phyloP scores from a whole-genome alignment of 2,797 vertebrate species.

The Enteromius treurensis region DNA sequence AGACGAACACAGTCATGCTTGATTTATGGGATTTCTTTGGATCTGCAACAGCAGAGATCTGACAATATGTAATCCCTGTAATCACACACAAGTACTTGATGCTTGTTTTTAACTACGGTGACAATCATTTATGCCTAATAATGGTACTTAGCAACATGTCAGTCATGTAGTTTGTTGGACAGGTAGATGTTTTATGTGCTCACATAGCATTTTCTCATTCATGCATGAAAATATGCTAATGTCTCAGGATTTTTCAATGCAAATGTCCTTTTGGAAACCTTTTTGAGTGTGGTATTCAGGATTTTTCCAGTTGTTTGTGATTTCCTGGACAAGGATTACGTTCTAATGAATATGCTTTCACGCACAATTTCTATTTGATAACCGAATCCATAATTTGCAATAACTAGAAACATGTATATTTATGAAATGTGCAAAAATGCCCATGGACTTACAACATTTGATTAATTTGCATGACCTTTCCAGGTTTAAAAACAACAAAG shows the following conservation, averaged over 20 bases:
- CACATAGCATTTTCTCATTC: not conserved
- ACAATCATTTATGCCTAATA: not conserved
- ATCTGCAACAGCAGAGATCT: not conserved
- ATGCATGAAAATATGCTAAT: not conserved
- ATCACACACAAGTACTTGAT: not conserved
- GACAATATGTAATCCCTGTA: not conserved
- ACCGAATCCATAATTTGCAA: not conserved
- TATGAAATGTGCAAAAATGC: not conserved
- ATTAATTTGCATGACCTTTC: not conserved
- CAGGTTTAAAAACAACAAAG: not conserved
- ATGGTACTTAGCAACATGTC: not conserved
- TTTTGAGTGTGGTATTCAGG: not conserved
- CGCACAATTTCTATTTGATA: not conserved
- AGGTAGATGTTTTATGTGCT: not conserved
- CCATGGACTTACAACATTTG: not conserved
- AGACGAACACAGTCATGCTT: not conserved
- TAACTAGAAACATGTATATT: not conserved
- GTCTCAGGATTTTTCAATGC: not conserved
- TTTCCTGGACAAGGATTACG: not conserved
- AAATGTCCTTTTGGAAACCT: not conserved
- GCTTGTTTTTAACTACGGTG: not conserved
- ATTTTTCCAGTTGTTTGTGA: not conserved
- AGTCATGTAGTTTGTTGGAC: not conserved
- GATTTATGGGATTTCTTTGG: constrained; percentile 21
- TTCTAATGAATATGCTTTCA: not conserved